Percentiles rank a stretch among this genome's conserved stretches.
These are phyloP conservation scores for Brachyopa scutellaris DNA, from an alignment of 2,888 invertebrate genomes.

Conservation along the genomic window DNA sequence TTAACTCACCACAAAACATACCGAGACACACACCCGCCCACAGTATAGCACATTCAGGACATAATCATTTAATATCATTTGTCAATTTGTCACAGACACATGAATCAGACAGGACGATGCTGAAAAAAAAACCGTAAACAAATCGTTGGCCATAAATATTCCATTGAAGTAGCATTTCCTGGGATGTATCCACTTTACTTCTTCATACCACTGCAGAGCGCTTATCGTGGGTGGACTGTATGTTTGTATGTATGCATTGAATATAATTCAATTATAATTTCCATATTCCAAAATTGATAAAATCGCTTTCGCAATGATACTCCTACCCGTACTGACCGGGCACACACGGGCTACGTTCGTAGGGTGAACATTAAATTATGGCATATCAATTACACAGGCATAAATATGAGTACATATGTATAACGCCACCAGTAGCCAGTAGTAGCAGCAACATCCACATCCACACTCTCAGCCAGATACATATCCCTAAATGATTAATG, in stretches of 20 bases:
- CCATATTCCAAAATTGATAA: slow-evolving; percentile 65
- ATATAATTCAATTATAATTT: slow-evolving; percentile 69
- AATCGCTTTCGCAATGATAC: slow-evolving; percentile 1
- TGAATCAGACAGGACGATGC: slow-evolving; percentile 41
- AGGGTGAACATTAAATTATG: slow-evolving; percentile 49
- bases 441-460: background rate
- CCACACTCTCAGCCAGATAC: too few relatives aligned
- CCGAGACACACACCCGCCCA: slow-evolving; percentile 20
- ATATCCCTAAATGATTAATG: slow-evolving; percentile 64
- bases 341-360: background rate
- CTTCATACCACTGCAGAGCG: background rate
- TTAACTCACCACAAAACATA: slow-evolving; percentile 31
- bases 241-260: slow-evolving; percentile 7
- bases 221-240: background rate
- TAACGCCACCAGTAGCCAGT: slow-evolving; percentile 2
- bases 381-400: slow-evolving; percentile 60
- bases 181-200: background rate
- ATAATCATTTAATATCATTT: slow-evolving; percentile 69
- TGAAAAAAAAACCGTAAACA: slow-evolving; percentile 9
- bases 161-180: slow-evolving; percentile 31
- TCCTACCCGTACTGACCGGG: background rate
- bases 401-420: slow-evolving; percentile 53
- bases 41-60: slow-evolving; percentile 36
- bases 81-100: slow-evolving; percentile 63
- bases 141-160: slow-evolving; percentile 41